Base-by-base conservation (phyloP, 2,113 vertebrate genomes). In the Bujurquina vittata region DNA sequence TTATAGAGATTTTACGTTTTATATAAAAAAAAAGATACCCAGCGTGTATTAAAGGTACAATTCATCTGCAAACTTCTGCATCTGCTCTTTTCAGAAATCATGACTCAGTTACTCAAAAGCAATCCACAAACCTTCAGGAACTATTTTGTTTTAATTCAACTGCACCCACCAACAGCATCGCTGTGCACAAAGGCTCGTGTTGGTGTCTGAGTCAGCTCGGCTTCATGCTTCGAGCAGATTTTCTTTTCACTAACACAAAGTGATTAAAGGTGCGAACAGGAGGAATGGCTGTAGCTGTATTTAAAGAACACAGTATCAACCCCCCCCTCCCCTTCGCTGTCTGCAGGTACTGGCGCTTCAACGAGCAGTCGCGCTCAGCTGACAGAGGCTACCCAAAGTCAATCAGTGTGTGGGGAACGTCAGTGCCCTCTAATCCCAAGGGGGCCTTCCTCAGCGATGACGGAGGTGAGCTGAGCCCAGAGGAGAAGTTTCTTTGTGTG, bases 281-380 rank as follows among this genome's bases (percentile, higher is more conserved):
- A 46, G 62, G 22, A 46, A 4, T 2, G 26, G n/a, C 3, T 26
- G 54, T 20, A 18, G 37, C 37, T 2, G 7, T 6, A 33, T 33
- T 33, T 33, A 33, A 33, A 33, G 33, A 33, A 33, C 33, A 62
- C 55, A 29, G 20, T 0, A 59, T 74, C 55, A 31, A 37, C 37
- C 23, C 3, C 23, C 3, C 40, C 43, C n/a, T 46, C 57, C 52
- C 22, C 17, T 23, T n/a, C 23, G 5, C 75, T 82, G 29, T 58
- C 65, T 83, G 54, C 91, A 99, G 98, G 95, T 99, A 99, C 94
- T 99, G 98, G 98, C 97, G 98, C 83, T 99, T 99, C 87, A 97
- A 97, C 0, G 98, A 99, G 86, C 96, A 98, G 77, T 96, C 95
- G 0, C 96, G 96, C 6, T 89, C 92, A 0, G 96, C 96, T 57